phyloP scores from a whole-genome alignment of 2,113 vertebrate genomes.

The Balaenoptera acutorostrata region DNA sequence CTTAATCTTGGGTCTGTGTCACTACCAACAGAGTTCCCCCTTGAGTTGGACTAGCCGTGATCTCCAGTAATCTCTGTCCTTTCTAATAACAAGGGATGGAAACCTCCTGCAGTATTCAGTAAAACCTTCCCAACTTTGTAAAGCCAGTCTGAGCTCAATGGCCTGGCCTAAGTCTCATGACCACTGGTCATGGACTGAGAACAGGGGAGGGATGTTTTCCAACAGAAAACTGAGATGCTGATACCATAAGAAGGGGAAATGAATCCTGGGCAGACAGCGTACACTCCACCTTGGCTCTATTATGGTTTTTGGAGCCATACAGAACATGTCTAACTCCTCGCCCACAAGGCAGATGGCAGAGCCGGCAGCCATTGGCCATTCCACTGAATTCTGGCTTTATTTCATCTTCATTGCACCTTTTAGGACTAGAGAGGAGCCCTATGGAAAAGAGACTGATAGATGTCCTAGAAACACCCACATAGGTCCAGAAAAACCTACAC shows the following conservation, averaged over 20 bases:
- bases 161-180: not conserved
- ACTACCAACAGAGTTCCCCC: not conserved
- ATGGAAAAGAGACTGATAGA: not conserved
- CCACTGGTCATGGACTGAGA: not conserved
- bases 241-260: not conserved
- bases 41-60: not conserved
- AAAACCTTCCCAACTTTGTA: not conserved
- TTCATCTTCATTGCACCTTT: not conserved
- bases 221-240: not conserved
- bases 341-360: not conserved
- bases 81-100: not conserved
- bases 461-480: not conserved
- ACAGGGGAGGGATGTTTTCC: not conserved
- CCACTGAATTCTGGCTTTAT: not conserved
- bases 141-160: not conserved
- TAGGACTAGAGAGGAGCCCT: not conserved
- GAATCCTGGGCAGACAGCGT: fast-evolving
- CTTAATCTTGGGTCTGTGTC: not conserved
- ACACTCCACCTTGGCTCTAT: not conserved
- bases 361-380: not conserved
- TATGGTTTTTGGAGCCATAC: not conserved
- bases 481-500: not conserved
- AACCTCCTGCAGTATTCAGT: not conserved
- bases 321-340: not conserved
- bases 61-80: not conserved